Conservation (phyloP, 1,140 invertebrate species). For the Pseudomyrmex pallidus region DNA sequence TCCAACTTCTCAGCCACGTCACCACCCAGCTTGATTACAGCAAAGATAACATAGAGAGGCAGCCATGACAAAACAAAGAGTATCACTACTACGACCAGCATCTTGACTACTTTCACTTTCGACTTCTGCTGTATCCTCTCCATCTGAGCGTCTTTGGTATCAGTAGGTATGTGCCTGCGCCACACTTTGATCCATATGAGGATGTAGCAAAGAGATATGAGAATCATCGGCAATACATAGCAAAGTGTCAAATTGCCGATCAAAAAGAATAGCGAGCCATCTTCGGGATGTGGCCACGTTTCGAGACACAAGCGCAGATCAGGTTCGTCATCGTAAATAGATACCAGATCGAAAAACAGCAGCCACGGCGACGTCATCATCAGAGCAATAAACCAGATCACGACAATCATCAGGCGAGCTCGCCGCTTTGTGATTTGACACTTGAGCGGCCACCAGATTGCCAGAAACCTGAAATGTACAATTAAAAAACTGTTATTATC, state of each 20-base stretch:
- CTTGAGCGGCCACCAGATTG: conserved; percentile 97
- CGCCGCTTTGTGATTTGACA: conserved; percentile 95
- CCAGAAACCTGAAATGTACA: conserved; percentile 91
- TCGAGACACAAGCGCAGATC: conserved; percentile 92
- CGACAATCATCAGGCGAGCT: conserved; percentile 93
- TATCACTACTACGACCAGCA: conserved; percentile 97
- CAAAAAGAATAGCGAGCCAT: conserved; percentile 94
- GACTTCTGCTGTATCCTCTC: conserved; percentile 96
- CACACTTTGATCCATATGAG: conserved; percentile 97
- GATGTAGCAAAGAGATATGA: conserved; percentile 96
- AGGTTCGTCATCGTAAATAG: conserved; percentile 90
- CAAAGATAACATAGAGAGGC: conserved; percentile 96
- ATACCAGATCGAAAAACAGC: conserved; percentile 94
- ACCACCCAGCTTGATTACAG: conserved; percentile 93
- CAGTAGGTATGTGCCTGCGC: conserved; percentile 93
- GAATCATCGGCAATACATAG: conserved; percentile 96
- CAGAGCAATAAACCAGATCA: conserved; percentile 95
- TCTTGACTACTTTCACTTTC: conserved; percentile 97
- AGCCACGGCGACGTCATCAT: conserved; percentile 95
- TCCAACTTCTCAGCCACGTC: conserved; percentile 90
- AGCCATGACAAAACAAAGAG: conserved; percentile 98
- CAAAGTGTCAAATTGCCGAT: conserved; percentile 95
- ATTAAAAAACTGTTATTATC: neutral
- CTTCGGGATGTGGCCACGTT: conserved; percentile 92
- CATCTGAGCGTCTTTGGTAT: conserved; percentile 96